Evolutionary conservation across 64 coral and sea anemone species (phyloP).

Genomic region (Platygyra sinensis): DNA sequence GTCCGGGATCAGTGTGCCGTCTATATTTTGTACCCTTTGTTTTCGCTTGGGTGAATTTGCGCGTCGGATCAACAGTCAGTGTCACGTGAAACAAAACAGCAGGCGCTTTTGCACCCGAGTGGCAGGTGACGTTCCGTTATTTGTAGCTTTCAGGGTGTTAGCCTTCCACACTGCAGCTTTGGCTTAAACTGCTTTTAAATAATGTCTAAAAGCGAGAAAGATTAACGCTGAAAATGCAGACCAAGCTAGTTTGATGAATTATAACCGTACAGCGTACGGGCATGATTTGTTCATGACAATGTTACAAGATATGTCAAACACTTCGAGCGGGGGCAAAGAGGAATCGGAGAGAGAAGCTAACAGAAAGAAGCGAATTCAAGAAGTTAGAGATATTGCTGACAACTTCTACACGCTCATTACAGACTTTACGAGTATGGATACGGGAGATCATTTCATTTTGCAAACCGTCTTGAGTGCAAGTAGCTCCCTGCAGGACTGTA

Average conservation of each 20-base stretch:
- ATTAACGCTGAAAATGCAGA: neutral
- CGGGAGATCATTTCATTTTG: neutral
- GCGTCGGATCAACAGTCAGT: too few species aligned
- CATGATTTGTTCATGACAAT: conserved; percentile 8
- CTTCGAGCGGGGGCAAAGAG: conserved; percentile 7
- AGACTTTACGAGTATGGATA: conserved; percentile 19
- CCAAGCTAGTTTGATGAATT: neutral
- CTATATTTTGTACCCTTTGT: too few species aligned
- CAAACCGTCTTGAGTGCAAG: neutral
- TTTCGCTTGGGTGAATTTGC: too few species aligned
- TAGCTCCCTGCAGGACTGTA: too few species aligned
- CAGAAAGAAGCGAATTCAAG: neutral
- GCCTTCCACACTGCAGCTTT: too few species aligned
- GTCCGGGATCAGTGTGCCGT: too few species aligned
- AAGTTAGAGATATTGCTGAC: neutral
- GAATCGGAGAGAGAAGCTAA: conserved; percentile 11
- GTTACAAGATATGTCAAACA: conserved; percentile 11
- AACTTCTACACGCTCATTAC: conserved; percentile 11
- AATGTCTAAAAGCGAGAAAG: neutral
- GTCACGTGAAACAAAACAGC: too few species aligned
- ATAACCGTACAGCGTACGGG: conserved; percentile 8
- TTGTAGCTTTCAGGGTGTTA: too few species aligned
- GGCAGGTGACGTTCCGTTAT: too few species aligned
- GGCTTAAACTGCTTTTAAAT: too few species aligned
- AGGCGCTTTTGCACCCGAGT: too few species aligned